phyloP scores from a whole-genome alignment of 2,113 vertebrate species.

The Tragelaphus buxtoni region DNA sequence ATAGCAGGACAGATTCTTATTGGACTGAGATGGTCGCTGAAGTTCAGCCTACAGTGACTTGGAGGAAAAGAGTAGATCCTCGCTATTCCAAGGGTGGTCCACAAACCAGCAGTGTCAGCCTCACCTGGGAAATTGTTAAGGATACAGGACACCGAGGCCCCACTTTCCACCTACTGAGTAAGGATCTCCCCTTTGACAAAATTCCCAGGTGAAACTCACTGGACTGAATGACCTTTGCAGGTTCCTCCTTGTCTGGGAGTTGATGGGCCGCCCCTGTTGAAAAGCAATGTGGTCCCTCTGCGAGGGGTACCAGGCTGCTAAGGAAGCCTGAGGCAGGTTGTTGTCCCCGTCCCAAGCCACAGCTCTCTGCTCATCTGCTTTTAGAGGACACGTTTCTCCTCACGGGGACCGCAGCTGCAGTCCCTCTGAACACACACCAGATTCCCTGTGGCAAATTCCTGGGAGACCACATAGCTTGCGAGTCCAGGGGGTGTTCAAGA shows the following conservation, averaged over 20 bases:
- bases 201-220: background rate
- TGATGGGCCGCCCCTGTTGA: background rate
- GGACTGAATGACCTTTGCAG: background rate
- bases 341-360: background rate
- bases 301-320: background rate
- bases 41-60: background rate
- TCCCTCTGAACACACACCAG: background rate
- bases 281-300: background rate
- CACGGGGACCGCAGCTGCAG: background rate
- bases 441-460: background rate
- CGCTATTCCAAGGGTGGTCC: background rate
- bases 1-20: background rate
- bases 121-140: background rate
- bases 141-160: background rate
- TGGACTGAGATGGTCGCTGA: background rate
- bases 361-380: background rate
- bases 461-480: background rate
- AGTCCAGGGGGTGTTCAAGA: background rate
- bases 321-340: background rate
- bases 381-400: background rate
- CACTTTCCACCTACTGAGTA: background rate
- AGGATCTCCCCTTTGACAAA: background rate
- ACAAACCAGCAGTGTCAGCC: background rate
- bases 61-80: background rate
- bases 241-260: background rate